These are phyloP conservation scores for Ovis canadensis DNA, from an alignment of 2,113 vertebrate species.

Conservation along the genomic window DNA sequence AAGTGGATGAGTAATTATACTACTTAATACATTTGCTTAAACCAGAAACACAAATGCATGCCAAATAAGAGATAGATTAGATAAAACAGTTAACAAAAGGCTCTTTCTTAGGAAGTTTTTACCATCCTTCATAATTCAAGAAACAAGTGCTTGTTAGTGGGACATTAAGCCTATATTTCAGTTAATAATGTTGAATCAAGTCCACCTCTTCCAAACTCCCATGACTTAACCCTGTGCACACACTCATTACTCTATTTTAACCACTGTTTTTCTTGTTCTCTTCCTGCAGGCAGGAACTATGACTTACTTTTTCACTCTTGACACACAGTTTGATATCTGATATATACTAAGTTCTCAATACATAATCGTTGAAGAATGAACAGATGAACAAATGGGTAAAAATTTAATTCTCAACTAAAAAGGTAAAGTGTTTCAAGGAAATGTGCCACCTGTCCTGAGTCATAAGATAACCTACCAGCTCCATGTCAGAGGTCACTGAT, in stretches of 20 bases:
- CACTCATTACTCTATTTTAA: not conserved
- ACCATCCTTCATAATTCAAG: not conserved
- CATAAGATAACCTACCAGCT: not conserved
- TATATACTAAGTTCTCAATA: not conserved
- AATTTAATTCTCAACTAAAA: slow-evolving; percentile 14
- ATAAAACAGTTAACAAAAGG: not conserved
- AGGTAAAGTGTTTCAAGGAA: not conserved
- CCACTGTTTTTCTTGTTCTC: slow-evolving; percentile 3
- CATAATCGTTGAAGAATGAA: not conserved
- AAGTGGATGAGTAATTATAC: not conserved
- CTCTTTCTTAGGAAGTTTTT: not conserved
- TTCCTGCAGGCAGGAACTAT: not conserved
- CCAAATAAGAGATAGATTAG: not conserved
- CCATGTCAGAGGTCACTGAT: not conserved
- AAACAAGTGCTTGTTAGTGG: not conserved
- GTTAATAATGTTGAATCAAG: not conserved
- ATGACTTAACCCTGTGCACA: not conserved
- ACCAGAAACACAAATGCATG: not conserved
- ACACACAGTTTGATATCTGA: not conserved
- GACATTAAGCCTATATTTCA: not conserved
- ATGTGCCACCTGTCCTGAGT: not conserved
- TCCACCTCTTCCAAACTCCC: not conserved
- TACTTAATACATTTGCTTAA: slow-evolving; percentile 23
- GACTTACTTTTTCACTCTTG: slow-evolving; percentile 19
- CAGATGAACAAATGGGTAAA: not conserved